Base-by-base conservation (phyloP, 2,113 vertebrate genomes). In the Puffinus mauretanicus region DNA sequence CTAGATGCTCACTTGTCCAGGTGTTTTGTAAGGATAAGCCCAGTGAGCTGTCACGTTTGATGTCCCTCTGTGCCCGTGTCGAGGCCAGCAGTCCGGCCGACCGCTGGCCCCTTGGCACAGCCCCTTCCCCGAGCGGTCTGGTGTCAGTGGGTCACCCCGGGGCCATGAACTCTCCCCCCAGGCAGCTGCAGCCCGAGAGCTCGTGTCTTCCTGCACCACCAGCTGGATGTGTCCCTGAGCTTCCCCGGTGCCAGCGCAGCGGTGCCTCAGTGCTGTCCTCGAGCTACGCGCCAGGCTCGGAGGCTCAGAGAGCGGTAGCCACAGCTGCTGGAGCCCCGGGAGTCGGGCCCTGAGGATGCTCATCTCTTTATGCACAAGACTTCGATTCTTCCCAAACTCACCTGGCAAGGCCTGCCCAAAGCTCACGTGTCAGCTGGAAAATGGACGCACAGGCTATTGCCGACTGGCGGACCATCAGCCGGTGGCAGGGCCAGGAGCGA, bases 201-300 rank as follows among this genome's bases (percentile, higher is more conserved):
- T 73, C 32, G 3, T n/a, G 61, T 40, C 25, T 88, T 60, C 51
- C 70, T 60, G 38, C 27, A 7, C 58, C 60, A 27, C 24, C 10
- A 70, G 13, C 46, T 84, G 82, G 9, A 38, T 40, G 10, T 61
- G 64, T 61, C 64, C 69, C 52, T 32, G 13, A 47, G 51, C 34
- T 42, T 61, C 49, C 54, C 42, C 3, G 44, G 13, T 71, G 64
- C 21, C 42, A 36, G 9, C 0, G 0, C 27, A 72, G n/a, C 60
- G n/a, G 32, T 16, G 32, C 14, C 55, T 81, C 30, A 3, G 27
- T 51, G 42, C 29, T 46, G 46, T 38, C 34, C 38, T 62, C 1
- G 2, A 64, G 77, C 71, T 72, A 3, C 2, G 1, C 0, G 0
- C 57, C 58, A 65, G 36, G 40, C 22, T 27, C 3, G 16, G 25